Evolutionary conservation across 2,113 vertebrate genomes (phyloP).

Genomic region (Sclerurus mexicanus): DNA sequence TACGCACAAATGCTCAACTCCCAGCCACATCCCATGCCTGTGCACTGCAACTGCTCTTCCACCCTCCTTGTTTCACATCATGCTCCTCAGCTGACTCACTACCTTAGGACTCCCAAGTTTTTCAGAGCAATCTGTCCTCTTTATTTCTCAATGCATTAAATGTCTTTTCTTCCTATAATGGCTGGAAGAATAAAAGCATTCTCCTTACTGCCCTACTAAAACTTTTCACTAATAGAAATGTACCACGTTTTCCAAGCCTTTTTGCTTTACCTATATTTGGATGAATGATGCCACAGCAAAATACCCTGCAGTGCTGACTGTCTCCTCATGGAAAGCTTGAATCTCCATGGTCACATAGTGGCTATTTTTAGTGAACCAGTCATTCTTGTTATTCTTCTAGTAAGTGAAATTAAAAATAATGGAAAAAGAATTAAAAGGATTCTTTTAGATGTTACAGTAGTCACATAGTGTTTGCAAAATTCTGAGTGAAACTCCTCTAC

Average conservation of each 20-base stretch:
- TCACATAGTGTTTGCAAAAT: background rate
- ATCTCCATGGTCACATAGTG: constrained; percentile 7
- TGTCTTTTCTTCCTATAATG: background rate
- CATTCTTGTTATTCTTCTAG: constrained; percentile 5
- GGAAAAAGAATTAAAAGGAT: background rate
- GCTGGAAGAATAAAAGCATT: background rate
- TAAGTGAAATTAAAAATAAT: constrained; percentile 21
- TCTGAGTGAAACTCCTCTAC: background rate
- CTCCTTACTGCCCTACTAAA: background rate
- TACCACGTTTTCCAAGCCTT: background rate
- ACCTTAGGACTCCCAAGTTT: background rate
- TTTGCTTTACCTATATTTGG: background rate
- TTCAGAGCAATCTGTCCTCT: background rate
- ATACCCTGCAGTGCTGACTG: background rate
- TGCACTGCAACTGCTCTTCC: background rate
- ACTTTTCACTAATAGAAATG: background rate
- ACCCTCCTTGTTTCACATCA: background rate
- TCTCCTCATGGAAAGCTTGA: constrained; percentile 4
- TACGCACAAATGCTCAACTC: background rate
- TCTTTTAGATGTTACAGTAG: constrained; percentile 27
- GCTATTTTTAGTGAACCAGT: constrained; percentile 52
- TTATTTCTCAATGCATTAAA: background rate
- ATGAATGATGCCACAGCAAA: constrained; percentile 1
- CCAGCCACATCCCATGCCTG: background rate
- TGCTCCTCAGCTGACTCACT: background rate